Evolutionary conservation across 2,797 vertebrate genomes (phyloP), one percentile per base, ranked within the genome.

Genomic region (Gallinago nigripennis): DNA sequence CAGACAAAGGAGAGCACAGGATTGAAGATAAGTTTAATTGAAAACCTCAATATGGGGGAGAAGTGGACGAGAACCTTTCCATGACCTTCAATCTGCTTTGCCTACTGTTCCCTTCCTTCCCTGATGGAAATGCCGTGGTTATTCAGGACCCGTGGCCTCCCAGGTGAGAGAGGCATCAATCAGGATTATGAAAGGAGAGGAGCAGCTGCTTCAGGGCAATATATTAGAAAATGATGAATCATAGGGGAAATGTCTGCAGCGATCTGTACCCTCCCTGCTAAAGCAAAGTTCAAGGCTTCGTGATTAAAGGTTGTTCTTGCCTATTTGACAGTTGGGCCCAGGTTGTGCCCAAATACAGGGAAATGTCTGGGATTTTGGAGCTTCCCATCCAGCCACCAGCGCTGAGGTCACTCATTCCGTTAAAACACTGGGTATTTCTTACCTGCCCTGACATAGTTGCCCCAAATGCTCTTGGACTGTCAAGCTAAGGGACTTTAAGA

Each of bases 141-240:
- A 12, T 30, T 30, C 56, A 4, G 41, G 39, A 18, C 51, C 71
- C 18, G 0, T 43, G 41, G 18, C 66, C 71, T 69, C 35, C 12
- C 95, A 70, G 94, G 80, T 66, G 11, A 27, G 43, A 58, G 68
- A 69, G 46, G 83, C 82, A 90, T 93, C 91, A 63, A 66, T 94
- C 88, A 93, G 70, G 68, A 8, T 43, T 7, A 37, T 33, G 41
- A 73, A 63, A 76, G 46, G 28, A 93, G 64, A 46, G 86, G 80
- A 88, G 88, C 94, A 70, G 92, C 86, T 73, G 80, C 1, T 46
- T 10, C n/a, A 8, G 90, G 88, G 8, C 51, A 5, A 7, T 4
- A 0, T 1, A 25, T 91, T 16, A 31, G 71, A 68, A 20, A 46
- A 69, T 45, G 88, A 95, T 86, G 76, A 28, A 92, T 85, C 3